Base-by-base conservation (phyloP, 2,797 vertebrate genomes). In the Mallotus villosus region DNA sequence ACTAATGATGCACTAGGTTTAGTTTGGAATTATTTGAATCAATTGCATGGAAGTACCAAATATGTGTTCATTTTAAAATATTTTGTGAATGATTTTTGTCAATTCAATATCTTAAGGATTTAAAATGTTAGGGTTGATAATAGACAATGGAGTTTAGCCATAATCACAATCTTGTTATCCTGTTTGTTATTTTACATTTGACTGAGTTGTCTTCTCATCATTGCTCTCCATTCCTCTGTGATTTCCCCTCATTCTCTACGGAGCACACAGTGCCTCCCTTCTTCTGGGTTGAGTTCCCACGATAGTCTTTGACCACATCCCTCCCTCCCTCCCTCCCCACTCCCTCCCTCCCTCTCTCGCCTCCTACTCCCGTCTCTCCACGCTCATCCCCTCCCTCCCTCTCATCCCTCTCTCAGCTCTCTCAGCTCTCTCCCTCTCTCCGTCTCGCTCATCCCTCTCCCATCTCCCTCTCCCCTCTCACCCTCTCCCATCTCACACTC, bases 171-270 rank as follows among this genome's bases (percentile, higher is more conserved):
- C 16, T 25, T 24, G 46, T 24, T 21, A 32, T 22, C 24, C 49
- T 37, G 17, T 51, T 32, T 63, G 14, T 22, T 29, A 55, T 25
- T 57, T n/a, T 32, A 17, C 22, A 19, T 32, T 61, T 65, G 34
- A 60, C 46, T 14, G 22, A 0, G 60, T 14, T 49, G 58, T 63
- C 63, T 68, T 5, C 27, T 4, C 63, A 49, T 59, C 32, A 25
- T 67, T 21, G 27, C 41, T 24, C 14, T 21, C 2, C 22, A 58
- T 61, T 74, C 22, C 32, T 57, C 60, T 37, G 65, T 61, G 55
- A 73, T 49, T 67, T 51, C 37, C 55, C 37, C 24, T 46, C 57
- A 6, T 67, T 27, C 22, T 11, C 58, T 9, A 11, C 6, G 7
- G 16, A 21, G 6, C 21, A 19, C 58, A 53, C 58, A 22, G n/a